phyloP scores from a whole-genome alignment of 2,797 vertebrate genomes.

The Rhinophrynus dorsalis region DNA sequence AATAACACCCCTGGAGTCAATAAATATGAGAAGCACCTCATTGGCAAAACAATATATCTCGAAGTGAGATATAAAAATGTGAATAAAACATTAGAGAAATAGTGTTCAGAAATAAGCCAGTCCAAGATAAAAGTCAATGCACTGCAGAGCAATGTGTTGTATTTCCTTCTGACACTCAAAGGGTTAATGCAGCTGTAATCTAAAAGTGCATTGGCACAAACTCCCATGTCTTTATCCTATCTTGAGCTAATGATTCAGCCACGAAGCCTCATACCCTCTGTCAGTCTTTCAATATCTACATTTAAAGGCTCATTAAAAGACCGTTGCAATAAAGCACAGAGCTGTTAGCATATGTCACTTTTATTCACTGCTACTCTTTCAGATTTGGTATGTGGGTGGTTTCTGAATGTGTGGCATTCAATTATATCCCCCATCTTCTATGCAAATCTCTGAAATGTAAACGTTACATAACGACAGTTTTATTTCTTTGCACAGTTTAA shows the following conservation, averaged over 20 bases:
- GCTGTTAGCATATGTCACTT: slow-evolving; percentile 49
- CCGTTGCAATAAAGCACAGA: slow-evolving; percentile 43
- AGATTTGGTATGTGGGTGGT: slow-evolving; percentile 46
- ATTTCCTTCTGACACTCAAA: neutral
- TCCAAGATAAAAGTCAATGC: too few species aligned
- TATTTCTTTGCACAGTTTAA: slow-evolving; percentile 48
- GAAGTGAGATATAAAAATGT: too few species aligned
- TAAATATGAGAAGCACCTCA: too few species aligned
- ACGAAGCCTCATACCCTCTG: slow-evolving; percentile 42
- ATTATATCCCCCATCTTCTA: slow-evolving; percentile 49
- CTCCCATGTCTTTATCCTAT: slow-evolving; percentile 35
- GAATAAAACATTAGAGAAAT: too few species aligned
- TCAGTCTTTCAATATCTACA: slow-evolving; percentile 50
- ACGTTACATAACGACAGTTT: slow-evolving; percentile 50
- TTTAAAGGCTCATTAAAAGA: slow-evolving; percentile 49
- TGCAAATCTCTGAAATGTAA: slow-evolving; percentile 57
- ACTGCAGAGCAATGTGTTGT: too few species aligned
- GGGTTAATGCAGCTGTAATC: slow-evolving; percentile 26
- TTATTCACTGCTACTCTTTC: slow-evolving; percentile 46
- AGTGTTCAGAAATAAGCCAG: too few species aligned
- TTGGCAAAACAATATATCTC: too few species aligned
- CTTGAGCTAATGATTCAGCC: slow-evolving; percentile 44
- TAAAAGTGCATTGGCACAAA: slow-evolving; percentile 22
- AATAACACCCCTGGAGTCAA: too few species aligned
- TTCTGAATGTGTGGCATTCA: slow-evolving; percentile 48